Percentiles rank a stretch among this genome's conserved stretches.
phyloP scores from a whole-genome alignment of 2,888 invertebrate species.

The Parnassius glacialis region DNA sequence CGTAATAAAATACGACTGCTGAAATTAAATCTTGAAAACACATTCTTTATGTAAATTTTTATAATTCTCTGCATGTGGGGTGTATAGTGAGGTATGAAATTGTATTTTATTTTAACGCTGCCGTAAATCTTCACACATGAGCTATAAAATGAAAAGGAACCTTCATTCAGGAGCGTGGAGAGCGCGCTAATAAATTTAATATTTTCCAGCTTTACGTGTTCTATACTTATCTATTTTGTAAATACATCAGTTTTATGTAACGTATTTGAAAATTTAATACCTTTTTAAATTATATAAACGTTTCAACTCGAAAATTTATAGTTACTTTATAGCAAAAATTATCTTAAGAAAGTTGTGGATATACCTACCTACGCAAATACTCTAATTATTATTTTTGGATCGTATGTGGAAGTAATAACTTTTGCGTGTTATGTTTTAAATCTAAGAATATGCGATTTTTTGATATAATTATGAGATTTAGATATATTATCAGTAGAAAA shows the following conservation, averaged over 20 bases:
- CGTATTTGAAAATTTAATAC: conserved; percentile 6
- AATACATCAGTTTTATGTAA: conserved; percentile 22
- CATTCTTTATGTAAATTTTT: conserved; percentile 61
- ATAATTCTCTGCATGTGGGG: conserved; percentile 58
- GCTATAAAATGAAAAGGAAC: conserved; percentile 60
- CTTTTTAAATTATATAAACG: too few species aligned
- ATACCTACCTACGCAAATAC: too few species aligned
- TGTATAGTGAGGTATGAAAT: conserved; percentile 60
- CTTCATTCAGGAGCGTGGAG: conserved; percentile 51
- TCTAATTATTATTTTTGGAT: too few species aligned
- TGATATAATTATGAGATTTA: too few species aligned
- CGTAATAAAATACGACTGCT: conserved; percentile 52
- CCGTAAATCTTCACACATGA: conserved; percentile 65
- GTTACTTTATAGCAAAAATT: too few species aligned
- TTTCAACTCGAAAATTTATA: too few species aligned
- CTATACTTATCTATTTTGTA: conserved; percentile 25
- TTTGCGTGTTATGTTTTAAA: too few species aligned
- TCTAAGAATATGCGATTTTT: too few species aligned
- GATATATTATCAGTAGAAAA: too few species aligned
- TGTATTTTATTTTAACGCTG: conserved; percentile 73
- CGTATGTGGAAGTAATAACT: too few species aligned
- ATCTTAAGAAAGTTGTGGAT: too few species aligned
- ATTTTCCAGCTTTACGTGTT: conserved; percentile 45
- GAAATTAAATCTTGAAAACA: conserved; percentile 49
- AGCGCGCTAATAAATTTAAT: conserved; percentile 55